Conservation (phyloP, 2,797 vertebrate species). For the Trichosurus vulpecula region DNA sequence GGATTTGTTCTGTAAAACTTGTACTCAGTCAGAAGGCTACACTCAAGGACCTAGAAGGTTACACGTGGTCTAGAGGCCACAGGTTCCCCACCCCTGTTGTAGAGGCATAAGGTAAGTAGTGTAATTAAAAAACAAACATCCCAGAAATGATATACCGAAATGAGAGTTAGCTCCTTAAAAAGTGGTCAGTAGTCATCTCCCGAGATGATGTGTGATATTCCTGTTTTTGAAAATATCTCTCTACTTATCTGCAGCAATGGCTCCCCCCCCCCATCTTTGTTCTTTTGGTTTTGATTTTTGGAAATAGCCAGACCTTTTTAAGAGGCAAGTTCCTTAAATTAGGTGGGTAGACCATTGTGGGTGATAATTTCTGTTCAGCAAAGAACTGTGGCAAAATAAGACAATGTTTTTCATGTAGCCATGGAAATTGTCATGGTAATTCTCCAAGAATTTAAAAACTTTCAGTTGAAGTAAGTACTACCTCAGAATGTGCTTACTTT, state of each 20-base stretch:
- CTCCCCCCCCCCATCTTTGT: neutral
- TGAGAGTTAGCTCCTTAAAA: slow-evolving; percentile 4
- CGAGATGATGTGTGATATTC: neutral
- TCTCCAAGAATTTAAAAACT: neutral
- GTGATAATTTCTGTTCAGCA: neutral
- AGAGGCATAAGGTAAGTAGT: slow-evolving; percentile 26
- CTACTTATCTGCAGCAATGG: slow-evolving; percentile 54
- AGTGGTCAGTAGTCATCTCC: slow-evolving; percentile 2
- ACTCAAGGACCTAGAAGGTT: too few relatives aligned
- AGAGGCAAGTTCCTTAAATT: neutral
- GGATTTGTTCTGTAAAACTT: too few relatives aligned
- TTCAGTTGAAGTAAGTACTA: neutral
- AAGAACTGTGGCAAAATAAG: neutral
- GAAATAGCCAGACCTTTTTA: slow-evolving; percentile 26
- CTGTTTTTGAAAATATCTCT: slow-evolving; percentile 33
- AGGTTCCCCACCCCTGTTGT: neutral
- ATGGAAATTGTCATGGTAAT: neutral
- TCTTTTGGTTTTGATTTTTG: slow-evolving; percentile 49
- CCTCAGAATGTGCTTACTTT: slow-evolving; percentile 12
- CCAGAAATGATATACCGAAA: slow-evolving; percentile 23
- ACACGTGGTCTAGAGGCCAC: too few relatives aligned
- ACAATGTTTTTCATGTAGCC: neutral
- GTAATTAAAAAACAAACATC: slow-evolving; percentile 25
- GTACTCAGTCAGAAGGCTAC: too few relatives aligned
- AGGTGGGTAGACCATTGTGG: neutral